phyloP scores from a whole-genome alignment of 2,113 vertebrate genomes.

The Crocuta crocuta region DNA sequence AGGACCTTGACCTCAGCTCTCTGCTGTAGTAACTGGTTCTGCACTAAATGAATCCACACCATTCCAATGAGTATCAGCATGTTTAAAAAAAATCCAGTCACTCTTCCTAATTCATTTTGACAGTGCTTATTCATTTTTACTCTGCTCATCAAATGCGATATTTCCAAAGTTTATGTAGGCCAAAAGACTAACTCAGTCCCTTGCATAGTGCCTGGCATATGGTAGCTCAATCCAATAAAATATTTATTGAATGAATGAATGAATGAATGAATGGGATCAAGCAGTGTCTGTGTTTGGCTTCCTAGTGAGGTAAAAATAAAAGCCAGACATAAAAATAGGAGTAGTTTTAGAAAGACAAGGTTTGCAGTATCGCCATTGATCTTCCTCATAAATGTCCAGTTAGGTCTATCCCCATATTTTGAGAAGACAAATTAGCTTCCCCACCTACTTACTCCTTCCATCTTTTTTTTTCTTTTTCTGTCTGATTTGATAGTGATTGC shows the following conservation, averaged over 20 bases:
- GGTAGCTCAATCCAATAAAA: not conserved
- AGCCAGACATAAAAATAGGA: not conserved
- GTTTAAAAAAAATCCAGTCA: not conserved
- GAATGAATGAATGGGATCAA: not conserved
- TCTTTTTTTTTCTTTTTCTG: not conserved
- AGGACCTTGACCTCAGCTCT: not conserved
- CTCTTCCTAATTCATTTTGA: not conserved
- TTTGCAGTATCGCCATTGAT: not conserved
- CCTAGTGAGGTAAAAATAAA: slow-evolving; percentile 7
- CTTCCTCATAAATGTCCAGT: not conserved
- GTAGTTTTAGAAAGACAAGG: not conserved
- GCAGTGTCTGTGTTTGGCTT: not conserved
- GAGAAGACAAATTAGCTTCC: not conserved
- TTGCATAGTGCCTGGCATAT: not conserved
- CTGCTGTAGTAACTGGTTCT: not conserved
- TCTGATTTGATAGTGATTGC: not conserved
- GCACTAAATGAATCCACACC: not conserved
- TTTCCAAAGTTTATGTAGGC: not conserved
- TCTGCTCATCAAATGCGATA: not conserved
- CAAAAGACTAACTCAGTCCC: not conserved
- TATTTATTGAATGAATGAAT: not conserved
- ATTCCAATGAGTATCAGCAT: not conserved
- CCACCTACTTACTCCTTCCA: not conserved
- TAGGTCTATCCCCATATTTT: not conserved
- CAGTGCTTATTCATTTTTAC: not conserved